Evolutionary conservation across 2,888 invertebrate species (phyloP).

Genomic region (Eupithecia dodoneata): DNA sequence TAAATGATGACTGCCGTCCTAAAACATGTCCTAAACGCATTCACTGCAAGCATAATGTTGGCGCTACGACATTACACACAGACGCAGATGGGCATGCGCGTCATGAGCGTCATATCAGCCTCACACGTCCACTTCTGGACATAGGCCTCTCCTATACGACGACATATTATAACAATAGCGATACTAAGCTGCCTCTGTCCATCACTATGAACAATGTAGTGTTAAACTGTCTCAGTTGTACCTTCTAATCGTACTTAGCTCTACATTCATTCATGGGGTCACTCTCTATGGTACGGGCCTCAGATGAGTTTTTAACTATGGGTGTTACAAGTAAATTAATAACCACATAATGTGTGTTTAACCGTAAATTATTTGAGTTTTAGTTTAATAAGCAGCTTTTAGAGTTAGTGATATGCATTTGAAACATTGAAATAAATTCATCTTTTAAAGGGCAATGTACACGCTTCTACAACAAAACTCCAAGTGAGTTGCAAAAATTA

Average conservation of each 20-base stretch:
- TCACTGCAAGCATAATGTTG: too few species aligned
- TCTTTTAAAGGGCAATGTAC: too few species aligned
- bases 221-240: slow-evolving; percentile 22
- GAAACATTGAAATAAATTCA: slow-evolving; percentile 2
- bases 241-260: slow-evolving; percentile 50
- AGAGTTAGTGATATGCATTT: slow-evolving; percentile 12
- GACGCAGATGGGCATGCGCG: too few species aligned
- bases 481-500: too few species aligned
- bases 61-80: too few species aligned
- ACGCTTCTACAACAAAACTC: too few species aligned
- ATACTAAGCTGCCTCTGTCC: neutral
- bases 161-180: too few species aligned
- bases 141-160: neutral
- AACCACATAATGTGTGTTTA: slow-evolving; percentile 52
- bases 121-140: neutral
- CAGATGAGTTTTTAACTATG: slow-evolving; percentile 78
- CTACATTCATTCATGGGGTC: slow-evolving; percentile 49
- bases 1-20: neutral
- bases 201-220: neutral
- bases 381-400: slow-evolving; percentile 29
- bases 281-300: slow-evolving; percentile 40
- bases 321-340: slow-evolving; percentile 79
- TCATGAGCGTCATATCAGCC: neutral
- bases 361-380: slow-evolving; percentile 41
- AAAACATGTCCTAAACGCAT: neutral